These are phyloP conservation scores for Pygathrix nemaeus DNA, from an alignment of 2,113 vertebrate species.

Conservation along the genomic window DNA sequence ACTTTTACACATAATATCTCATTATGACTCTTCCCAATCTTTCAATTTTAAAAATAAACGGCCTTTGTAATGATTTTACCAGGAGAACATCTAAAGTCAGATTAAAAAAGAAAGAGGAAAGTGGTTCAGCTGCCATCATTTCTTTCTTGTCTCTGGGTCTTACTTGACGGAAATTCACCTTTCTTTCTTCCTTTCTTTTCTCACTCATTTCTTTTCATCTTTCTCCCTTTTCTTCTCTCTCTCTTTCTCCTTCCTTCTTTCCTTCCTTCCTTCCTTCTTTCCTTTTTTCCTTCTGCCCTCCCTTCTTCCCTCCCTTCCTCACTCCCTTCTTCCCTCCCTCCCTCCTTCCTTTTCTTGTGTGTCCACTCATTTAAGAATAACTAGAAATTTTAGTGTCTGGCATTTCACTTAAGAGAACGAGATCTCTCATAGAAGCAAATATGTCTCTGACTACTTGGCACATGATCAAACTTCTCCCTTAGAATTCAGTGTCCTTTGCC, in stretches of 20 bases:
- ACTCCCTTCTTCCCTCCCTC: not conserved
- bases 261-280: not conserved
- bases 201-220: conserved; percentile 6
- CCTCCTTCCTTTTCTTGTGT: not conserved
- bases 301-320: conserved; percentile 70
- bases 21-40: conserved; percentile 91
- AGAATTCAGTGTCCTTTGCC: conserved; percentile 10
- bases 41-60: conserved; percentile 93
- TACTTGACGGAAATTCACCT: conserved; percentile 59
- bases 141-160: conserved; percentile 78
- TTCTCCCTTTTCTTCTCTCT: no score
- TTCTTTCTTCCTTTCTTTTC: conserved; percentile 10
- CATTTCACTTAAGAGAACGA: conserved; percentile 75
- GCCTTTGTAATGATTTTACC: conserved; percentile 91
- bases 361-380: conserved; percentile 79
- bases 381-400: conserved; percentile 75
- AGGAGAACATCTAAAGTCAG: conserved; percentile 86
- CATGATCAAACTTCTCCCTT: conserved; percentile 78
- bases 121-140: conserved; percentile 78
- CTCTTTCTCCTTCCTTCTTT: accelerated
- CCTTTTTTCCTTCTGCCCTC: conserved; percentile 47
- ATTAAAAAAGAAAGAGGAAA: conserved; percentile 86
- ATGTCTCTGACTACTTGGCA: conserved; percentile 71
- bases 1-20: conserved; percentile 93
- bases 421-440: conserved; percentile 79